Evolutionary conservation across 2,113 vertebrate species (phyloP), one percentile per base, ranked within the genome.

Genomic region (Hypocryptadius cinnamomeus): DNA sequence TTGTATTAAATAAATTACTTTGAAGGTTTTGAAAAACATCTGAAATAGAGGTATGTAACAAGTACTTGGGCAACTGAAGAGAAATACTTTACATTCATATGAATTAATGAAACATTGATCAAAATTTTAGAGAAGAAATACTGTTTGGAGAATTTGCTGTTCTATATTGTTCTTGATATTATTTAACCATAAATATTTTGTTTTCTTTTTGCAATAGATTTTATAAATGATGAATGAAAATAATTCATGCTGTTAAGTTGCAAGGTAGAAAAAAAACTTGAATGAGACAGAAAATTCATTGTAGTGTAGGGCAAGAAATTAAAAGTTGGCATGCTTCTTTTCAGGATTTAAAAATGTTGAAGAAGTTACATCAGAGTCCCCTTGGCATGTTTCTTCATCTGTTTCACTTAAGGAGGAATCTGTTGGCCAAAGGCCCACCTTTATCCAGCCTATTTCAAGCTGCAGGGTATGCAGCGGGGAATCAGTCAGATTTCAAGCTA

Each of bases 401-500:
- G 90, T 98, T 97, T 98, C 98, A 97, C 86, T 98, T 98, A 98
- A 98, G 97, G 98, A 98, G 98, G 97, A 98, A 14, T 91, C 97
- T 94, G 50, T 97, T 97, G 98, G 98, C 96, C 98, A 99, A 97
- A 98, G 97, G 95, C 99, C 98, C 64, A 87, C 95, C 97, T 99
- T 99, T 98, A 97, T 98, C 98, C 98, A 98, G 87, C 98, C 98
- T 96, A 98, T 99, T 85, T 97, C 96, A 56, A 98, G 98, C 98
- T 98, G 98, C 96, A 96, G 97, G 27, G 98, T 99, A 91, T 94
- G 87, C 85, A 98, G 98, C 31, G 98, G 99, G 89, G 98, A 98
- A 96, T 98, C 99, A 97, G 98, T 98, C 79, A 98, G 98, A 97
- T 99, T 99, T 95, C 97, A 99, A 81, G 98, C 98, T 16, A 97